Base-by-base conservation (phyloP, 2,888 invertebrate genomes). In the Nemoura dubitans region DNA sequence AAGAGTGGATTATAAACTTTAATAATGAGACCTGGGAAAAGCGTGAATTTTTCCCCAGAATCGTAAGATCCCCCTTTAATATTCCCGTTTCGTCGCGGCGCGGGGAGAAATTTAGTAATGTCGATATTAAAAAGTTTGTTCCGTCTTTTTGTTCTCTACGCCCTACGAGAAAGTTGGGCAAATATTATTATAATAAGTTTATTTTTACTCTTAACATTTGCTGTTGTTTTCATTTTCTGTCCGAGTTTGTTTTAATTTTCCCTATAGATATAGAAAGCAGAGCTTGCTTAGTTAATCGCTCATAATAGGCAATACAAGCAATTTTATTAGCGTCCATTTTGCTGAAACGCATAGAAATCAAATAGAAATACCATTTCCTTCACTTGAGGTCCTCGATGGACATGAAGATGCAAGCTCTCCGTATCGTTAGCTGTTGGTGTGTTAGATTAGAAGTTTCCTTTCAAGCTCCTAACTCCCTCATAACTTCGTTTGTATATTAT, bases 1-100 rank as follows among this genome's bases (percentile, higher is more conserved):
- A 7, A 78, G 78, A 78, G 28, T 28, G 78, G 78, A 78, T 78
- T 78, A 78, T 28, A 28, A 78, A 78, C 78, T 78, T 78, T 78
- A 25, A 21, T 78, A 78, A 78, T 78, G 78, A 78, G 78, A 6
- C 81, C 29, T 27, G 16, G 80, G 81, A 81, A 30, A 21, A 78
- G 26, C 26, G 30, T 7, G 81, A 30, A 81, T 81, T 81, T n/a
- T 81, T 84, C 16, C 42, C 3, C 25, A 83, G 36, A 83, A 83
- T 83, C 21, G 3, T 26, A 26, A 26, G 42, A 42, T 83, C 36
- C 2, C 21, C 59, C 21, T n/a, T 83, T 83, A 83, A 83, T 83
- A 83, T 83, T 83, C 83, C 10, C 7, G 14, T 42, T 36, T 42
- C 16, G 83, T 83, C 16, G 10, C 36, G 36, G 10, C 43, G 16